Evolutionary conservation across 2,888 invertebrate species (phyloP).

Genomic region (Diaperis boleti): DNA sequence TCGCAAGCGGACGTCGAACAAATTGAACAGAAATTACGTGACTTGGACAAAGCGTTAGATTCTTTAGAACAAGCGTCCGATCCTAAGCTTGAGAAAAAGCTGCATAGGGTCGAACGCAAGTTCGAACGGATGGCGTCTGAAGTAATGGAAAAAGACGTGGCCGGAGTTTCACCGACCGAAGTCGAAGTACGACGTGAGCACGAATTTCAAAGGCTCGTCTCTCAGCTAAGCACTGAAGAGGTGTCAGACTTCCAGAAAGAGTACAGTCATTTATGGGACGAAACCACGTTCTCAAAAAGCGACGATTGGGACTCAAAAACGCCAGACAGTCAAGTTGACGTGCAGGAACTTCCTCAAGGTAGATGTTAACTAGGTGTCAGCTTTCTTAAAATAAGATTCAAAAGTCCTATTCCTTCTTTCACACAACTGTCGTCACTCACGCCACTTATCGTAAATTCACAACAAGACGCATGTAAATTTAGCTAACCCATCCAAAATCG

Average conservation of each 20-base stretch:
- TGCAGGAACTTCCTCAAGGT: conserved; percentile 67
- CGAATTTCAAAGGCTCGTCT: conserved; percentile 67
- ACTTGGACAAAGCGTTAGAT: conserved; percentile 64
- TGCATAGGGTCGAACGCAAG: conserved; percentile 66
- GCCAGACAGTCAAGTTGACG: conserved; percentile 65
- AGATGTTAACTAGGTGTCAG: conserved; percentile 62
- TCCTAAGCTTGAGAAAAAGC: conserved; percentile 61
- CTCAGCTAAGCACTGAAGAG: conserved; percentile 68
- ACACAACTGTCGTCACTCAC: conserved; percentile 50
- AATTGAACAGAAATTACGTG: conserved; percentile 63
- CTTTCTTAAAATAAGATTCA: conserved; percentile 41
- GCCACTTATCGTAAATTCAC: conserved; percentile 41
- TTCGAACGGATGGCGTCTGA: conserved; percentile 69
- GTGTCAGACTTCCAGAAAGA: conserved; percentile 68
- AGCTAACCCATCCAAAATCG: conserved; percentile 31
- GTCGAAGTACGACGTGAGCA: conserved; percentile 61
- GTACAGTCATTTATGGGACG: conserved; percentile 67
- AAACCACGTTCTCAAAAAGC: conserved; percentile 64
- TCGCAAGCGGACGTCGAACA: conserved; percentile 58
- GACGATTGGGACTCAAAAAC: conserved; percentile 66
- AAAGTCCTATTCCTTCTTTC: conserved; percentile 21
- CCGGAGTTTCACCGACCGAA: conserved; percentile 61
- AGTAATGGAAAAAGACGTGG: conserved; percentile 62
- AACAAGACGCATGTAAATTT: conserved; percentile 36
- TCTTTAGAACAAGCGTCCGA: conserved; percentile 58